phyloP scores from a whole-genome alignment of 2,113 vertebrate genomes.

The Pseudorhombus dupliciocellatus region DNA sequence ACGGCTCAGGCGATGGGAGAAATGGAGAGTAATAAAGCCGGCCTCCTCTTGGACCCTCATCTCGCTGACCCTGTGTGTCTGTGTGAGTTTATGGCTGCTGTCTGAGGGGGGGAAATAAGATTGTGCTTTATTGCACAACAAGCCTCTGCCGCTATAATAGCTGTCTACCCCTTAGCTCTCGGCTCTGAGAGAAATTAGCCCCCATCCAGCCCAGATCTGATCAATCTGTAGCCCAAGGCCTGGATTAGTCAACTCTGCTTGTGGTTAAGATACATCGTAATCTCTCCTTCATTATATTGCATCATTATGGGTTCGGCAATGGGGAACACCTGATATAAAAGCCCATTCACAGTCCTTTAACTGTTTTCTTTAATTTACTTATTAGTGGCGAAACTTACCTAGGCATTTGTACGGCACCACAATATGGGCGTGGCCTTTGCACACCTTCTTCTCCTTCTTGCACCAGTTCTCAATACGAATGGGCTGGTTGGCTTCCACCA shows the following conservation, averaged over 20 bases:
- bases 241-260: constrained; percentile 61
- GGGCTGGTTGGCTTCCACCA: constrained; percentile 93
- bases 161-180: constrained; percentile 39
- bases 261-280: constrained; percentile 39
- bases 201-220: constrained; percentile 54
- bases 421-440: constrained; percentile 88
- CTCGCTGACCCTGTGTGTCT: constrained; percentile 63
- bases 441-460: constrained; percentile 91
- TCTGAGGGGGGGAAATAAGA: constrained; percentile 70
- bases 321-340: constrained; percentile 1
- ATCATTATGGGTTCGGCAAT: neutral
- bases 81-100: constrained; percentile 68
- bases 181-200: constrained; percentile 63
- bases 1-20: constrained; percentile 14
- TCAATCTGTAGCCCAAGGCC: constrained; percentile 70
- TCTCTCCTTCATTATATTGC: constrained; percentile 10
- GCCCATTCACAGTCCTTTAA: constrained; percentile 15
- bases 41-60: constrained; percentile 36
- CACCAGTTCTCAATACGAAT: constrained; percentile 95
- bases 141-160: constrained; percentile 70
- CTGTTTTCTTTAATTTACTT: constrained; percentile 17
- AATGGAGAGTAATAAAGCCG: constrained; percentile 61
- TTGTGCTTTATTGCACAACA: constrained; percentile 78
- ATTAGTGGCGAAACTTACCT: constrained; percentile 81
- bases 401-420: constrained; percentile 96